Conservation (phyloP, 2,113 vertebrate species). For the Baryphthengus martii region DNA sequence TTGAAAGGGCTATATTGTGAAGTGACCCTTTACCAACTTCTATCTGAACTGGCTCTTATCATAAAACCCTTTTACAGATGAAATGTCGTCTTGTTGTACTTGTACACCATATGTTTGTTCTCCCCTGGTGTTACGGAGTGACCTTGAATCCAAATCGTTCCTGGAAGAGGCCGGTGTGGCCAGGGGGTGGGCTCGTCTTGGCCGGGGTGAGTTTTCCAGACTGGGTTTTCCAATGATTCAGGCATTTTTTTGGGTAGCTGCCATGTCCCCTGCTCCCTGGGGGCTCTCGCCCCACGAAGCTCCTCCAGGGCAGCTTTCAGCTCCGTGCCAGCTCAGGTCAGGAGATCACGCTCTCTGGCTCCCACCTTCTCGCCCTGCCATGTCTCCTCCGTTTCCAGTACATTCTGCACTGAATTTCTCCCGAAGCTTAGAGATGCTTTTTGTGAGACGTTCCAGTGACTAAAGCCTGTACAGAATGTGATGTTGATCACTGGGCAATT, state of each 20-base stretch:
- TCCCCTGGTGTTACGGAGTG: not conserved
- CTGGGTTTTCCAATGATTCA: accelerated
- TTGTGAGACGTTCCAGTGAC: not conserved
- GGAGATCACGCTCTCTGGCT: not conserved
- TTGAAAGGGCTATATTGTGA: slow-evolving; percentile 52
- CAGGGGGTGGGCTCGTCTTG: too few species aligned
- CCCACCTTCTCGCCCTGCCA: accelerated
- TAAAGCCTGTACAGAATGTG: not conserved
- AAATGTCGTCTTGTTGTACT: not conserved
- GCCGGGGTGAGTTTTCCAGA: not conserved
- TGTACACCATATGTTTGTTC: not conserved
- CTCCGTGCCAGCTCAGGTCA: accelerated
- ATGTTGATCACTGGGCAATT: not conserved
- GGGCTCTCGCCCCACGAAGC: not conserved
- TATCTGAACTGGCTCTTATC: not conserved
- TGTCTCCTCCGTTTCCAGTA: not conserved
- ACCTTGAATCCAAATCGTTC: not conserved
- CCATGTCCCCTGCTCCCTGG: accelerated
- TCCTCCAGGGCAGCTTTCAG: not conserved
- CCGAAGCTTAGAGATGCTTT: not conserved
- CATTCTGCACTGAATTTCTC: not conserved
- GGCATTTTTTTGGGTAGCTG: too few species aligned
- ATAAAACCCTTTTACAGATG: not conserved
- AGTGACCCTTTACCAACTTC: slow-evolving; percentile 43
- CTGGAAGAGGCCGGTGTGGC: not conserved